Conservation (phyloP, 2,113 vertebrate species). For the Trochalopteron elliotii region DNA sequence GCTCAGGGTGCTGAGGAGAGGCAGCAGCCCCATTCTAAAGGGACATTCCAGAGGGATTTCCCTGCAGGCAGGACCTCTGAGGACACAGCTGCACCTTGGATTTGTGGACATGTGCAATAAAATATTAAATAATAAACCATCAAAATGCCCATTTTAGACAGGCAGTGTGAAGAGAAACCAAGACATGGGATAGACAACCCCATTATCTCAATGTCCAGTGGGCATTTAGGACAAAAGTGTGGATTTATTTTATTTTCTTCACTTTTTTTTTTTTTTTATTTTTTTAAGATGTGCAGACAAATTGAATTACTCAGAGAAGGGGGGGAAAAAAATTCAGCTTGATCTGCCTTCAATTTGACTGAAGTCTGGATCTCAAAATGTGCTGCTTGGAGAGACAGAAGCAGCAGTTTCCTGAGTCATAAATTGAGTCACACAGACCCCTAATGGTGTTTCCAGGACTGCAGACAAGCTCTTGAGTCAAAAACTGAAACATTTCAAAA, state of each 20-base stretch:
- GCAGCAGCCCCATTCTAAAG: background rate
- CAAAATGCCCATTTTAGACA: background rate
- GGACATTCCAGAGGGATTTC: background rate
- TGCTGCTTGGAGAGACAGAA: slow-evolving; percentile 47
- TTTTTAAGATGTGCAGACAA: background rate
- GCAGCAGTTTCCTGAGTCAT: slow-evolving; percentile 66
- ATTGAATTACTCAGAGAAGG: background rate
- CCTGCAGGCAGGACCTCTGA: background rate
- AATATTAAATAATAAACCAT: background rate
- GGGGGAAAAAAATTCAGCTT: background rate
- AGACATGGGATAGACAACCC: background rate
- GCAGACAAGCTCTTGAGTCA: slow-evolving; percentile 40
- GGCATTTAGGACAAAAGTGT: background rate
- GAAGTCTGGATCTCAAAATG: slow-evolving; percentile 30
- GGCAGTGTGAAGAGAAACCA: background rate
- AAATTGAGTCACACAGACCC: slow-evolving; percentile 71
- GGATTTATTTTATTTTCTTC: background rate
- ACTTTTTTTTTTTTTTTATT: background rate
- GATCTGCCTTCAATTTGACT: slow-evolving; percentile 49
- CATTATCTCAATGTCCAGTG: background rate
- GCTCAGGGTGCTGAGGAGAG: background rate
- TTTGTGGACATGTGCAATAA: background rate
- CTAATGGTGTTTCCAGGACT: slow-evolving; percentile 67
- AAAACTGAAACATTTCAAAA: slow-evolving; percentile 43
- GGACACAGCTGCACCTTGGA: background rate